These are phyloP conservation scores for Eudiplozoon nipponicum DNA, from an alignment of 2,888 invertebrate species.

Conservation along the genomic window DNA sequence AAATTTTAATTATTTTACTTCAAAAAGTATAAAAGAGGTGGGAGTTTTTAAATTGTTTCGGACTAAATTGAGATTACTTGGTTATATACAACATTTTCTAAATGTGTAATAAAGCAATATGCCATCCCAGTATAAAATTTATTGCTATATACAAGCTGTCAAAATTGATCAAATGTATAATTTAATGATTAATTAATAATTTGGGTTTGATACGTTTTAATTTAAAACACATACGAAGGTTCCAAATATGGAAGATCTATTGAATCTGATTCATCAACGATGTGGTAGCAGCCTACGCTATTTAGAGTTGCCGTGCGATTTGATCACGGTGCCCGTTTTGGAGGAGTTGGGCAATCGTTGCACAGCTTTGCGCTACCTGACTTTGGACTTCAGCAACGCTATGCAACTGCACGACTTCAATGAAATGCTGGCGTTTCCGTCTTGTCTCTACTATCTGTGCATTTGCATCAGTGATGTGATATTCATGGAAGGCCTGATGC, in stretches of 20 bases:
- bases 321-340: conserved; percentile 72
- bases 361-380: conserved; percentile 33
- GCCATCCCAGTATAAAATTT: too few relatives aligned
- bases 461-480: conserved; percentile 93
- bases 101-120: too few relatives aligned
- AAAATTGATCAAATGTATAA: too few relatives aligned
- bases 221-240: neutral
- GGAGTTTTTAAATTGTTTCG: too few relatives aligned
- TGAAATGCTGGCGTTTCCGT: conserved; percentile 86
- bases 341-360: conserved; percentile 67
- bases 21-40: too few relatives aligned
- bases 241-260: conserved; percentile 44
- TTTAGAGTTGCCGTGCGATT: conserved; percentile 66
- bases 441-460: conserved; percentile 64
- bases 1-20: too few relatives aligned
- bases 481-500: conserved; percentile 98
- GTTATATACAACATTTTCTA: too few relatives aligned
- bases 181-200: too few relatives aligned
- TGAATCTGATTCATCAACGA: conserved; percentile 42
- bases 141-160: neutral
- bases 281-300: conserved; percentile 27
- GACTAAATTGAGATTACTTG: too few relatives aligned
- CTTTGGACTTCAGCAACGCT: conserved; percentile 84
- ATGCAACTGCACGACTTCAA: conserved; percentile 68
- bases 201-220: neutral